Percentiles rank a stretch among this genome's conserved stretches.
Conservation (phyloP, 2,797 vertebrate species). For the Gouania willdenowi region DNA sequence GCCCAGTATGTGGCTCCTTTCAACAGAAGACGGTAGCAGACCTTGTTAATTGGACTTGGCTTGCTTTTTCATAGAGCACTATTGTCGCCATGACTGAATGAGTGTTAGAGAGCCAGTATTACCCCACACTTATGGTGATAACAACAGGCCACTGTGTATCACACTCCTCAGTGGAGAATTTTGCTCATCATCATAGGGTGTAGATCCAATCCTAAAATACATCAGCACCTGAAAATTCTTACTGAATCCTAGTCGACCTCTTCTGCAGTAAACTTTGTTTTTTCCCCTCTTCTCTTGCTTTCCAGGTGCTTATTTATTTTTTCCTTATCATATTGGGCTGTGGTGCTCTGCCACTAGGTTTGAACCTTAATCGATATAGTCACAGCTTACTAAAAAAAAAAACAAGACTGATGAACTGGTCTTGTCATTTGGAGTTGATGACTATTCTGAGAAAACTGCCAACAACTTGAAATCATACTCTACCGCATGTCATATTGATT, state of each 20-base stretch:
- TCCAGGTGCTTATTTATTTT: neutral
- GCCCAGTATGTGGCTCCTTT: conserved; percentile 66
- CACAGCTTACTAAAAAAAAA: neutral
- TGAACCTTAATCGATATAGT: neutral
- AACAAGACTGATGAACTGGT: neutral
- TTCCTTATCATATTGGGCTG: neutral
- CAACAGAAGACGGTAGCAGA: conserved; percentile 68
- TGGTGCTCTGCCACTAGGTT: neutral
- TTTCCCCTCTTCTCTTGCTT: neutral
- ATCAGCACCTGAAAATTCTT: neutral
- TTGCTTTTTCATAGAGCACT: conserved; percentile 57
- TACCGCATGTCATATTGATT: too few species aligned
- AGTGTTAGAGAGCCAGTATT: conserved; percentile 54
- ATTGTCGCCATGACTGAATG: conserved; percentile 63
- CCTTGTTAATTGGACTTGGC: conserved; percentile 76
- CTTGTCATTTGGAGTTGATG: neutral
- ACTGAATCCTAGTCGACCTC: neutral
- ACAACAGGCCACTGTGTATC: conserved; percentile 26
- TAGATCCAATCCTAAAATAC: neutral
- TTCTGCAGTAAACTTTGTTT: conserved; percentile 1
- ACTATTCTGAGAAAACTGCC: too few species aligned
- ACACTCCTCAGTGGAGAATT: conserved; percentile 15
- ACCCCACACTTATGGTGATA: conserved; percentile 32
- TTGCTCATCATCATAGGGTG: neutral
- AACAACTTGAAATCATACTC: too few species aligned